Evolutionary conservation across 2,797 vertebrate species (phyloP).

Genomic region (Rallus crepitans): DNA sequence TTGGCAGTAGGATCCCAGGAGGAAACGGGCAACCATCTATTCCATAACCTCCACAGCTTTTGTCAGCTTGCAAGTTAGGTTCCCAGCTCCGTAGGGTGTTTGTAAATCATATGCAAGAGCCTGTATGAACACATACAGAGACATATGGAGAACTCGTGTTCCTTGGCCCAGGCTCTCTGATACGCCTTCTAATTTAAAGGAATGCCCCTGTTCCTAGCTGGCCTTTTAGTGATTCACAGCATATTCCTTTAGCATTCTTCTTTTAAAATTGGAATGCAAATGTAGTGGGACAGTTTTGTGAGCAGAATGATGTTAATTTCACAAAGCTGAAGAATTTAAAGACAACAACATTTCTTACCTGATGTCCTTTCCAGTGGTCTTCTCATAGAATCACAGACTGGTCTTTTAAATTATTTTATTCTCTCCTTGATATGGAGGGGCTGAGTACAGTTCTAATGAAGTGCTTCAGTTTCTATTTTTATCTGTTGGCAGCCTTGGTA

Average conservation of each 20-base stretch:
- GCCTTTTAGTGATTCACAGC: conserved; percentile 24
- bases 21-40: conserved; percentile 71
- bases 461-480: background rate
- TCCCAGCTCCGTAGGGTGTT: conserved; percentile 55
- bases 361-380: background rate
- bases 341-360: background rate
- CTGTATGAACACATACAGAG: conserved; percentile 66
- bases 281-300: background rate
- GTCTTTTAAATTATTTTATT: conserved; percentile 5
- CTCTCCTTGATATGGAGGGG: background rate
- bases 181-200: conserved; percentile 42
- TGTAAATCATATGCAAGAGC: conserved; percentile 58
- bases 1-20: conserved; percentile 65
- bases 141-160: conserved; percentile 75
- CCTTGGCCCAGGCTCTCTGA: background rate
- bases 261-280: conserved; percentile 23
- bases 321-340: background rate
- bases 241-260: background rate
- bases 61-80: conserved; percentile 60
- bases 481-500: background rate
- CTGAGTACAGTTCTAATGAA: background rate
- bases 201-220: conserved; percentile 47
- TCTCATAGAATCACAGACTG: background rate
- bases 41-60: conserved; percentile 64
- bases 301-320: background rate